Evolutionary conservation across 1,140 invertebrate genomes (phyloP), one percentile per base, ranked within the genome.

Genomic region (Aphelenchoides avenae): DNA sequence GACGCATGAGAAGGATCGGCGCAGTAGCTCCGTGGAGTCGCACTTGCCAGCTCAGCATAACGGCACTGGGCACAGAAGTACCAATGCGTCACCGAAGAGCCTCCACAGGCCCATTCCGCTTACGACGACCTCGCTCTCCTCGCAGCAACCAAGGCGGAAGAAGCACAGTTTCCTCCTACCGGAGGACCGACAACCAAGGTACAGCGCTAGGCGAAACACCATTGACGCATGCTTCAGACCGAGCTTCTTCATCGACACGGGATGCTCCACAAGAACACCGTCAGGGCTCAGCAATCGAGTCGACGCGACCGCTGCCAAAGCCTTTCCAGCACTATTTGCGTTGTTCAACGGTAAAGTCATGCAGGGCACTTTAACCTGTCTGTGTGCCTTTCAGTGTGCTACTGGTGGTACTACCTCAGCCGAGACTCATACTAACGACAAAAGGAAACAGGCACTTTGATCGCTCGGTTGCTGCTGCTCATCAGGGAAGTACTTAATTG

Each of bases 371-470:
- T 49, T 39, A 7, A 7, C 18, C n/a, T 42, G 24, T 13, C 15
- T 15, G 40, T 34, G 53, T 13, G 11, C 18, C 56, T 60, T 72
- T 64, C 33, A 73, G 70, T 73, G 6, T 43, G 74, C 18, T 73
- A 73, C 51, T 73, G 70, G 70, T 73, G 72, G 70, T 73, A 75
- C 40, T 73, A 73, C 52, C 36, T 73, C n/a, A n/a, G n/a, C n/a
- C n/a, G n/a, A n/a, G n/a, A n/a, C n/a, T n/a, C n/a, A n/a, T n/a
- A n/a, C n/a, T n/a, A n/a, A n/a, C n/a, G n/a, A n/a, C n/a, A n/a
- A n/a, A n/a, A n/a, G n/a, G n/a, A n/a, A n/a, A n/a, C n/a, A n/a
- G n/a, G n/a, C n/a, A n/a, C n/a, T n/a, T n/a, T n/a, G n/a, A n/a
- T n/a, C n/a, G n/a, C n/a, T n/a, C n/a, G n/a, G n/a, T n/a, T n/a